Evolutionary conservation across 2,888 invertebrate genomes (phyloP).

Genomic region (Phortica magna): DNA sequence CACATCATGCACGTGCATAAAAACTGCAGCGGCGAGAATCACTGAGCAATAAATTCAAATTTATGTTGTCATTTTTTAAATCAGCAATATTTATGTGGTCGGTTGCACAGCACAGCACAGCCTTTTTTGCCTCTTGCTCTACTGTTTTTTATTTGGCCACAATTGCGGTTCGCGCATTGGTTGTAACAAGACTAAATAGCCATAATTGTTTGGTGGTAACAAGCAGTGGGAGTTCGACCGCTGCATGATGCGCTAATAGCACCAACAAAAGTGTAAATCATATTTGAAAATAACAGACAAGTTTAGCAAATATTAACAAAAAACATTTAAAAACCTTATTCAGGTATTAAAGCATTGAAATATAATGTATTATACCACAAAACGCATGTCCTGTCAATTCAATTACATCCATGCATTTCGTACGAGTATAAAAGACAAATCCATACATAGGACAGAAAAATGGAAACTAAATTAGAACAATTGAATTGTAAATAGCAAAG

Average conservation of each 20-base stretch:
- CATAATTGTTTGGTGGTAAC: slow-evolving; percentile 23
- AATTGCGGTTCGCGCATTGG: slow-evolving; percentile 24
- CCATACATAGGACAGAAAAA: not conserved
- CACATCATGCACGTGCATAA: not conserved
- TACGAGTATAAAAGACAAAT: not conserved
- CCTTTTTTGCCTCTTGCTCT: not conserved
- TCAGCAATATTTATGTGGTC: slow-evolving; percentile 58
- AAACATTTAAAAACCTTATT: not conserved
- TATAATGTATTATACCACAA: not conserved
- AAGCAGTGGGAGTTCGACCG: not conserved
- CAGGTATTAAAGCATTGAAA: not conserved
- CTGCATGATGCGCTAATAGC: not conserved
- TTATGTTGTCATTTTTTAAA: slow-evolving; percentile 65
- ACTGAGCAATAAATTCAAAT: slow-evolving; percentile 67
- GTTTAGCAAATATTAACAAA: not conserved
- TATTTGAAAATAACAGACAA: slow-evolving; percentile 8
- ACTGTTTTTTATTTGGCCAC: slow-evolving; percentile 44
- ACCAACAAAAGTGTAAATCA: slow-evolving; percentile 17
- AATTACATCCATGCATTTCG: not conserved
- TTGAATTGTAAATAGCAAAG: slow-evolving; percentile 66
- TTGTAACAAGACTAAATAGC: slow-evolving; percentile 16
- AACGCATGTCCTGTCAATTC: not conserved
- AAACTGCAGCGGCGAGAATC: slow-evolving; percentile 55
- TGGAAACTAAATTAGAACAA: slow-evolving; percentile 66
- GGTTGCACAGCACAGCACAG: not conserved